Base-by-base conservation (phyloP, 1,140 invertebrate species). In the Aphelinus atriplicis region DNA sequence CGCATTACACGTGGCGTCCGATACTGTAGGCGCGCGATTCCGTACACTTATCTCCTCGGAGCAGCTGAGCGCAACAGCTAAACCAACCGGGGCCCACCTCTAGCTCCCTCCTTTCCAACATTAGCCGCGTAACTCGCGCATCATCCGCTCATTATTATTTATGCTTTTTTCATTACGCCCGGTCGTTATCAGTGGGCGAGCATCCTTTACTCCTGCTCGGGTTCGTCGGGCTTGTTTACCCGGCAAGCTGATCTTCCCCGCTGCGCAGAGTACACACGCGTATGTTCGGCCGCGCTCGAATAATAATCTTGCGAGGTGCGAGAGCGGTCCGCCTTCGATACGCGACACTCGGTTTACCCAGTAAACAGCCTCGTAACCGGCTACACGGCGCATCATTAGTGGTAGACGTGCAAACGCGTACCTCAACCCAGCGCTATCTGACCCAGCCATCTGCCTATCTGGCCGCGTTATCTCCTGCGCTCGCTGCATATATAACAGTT, bases 351-450 rank as follows among this genome's bases (percentile, higher is more conserved):
- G 81, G 85, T 85, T 86, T 86, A 81, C 84, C 81, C 70, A 82
- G 84, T 82, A 85, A 86, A 86, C 85, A 85, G 78, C 75, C 57
- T 79, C 79, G 80, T 80, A 79, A 79, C 78, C 79, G 81, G 78
- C 81, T 80, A 85, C 83, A 84, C 79, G 80, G 78, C 72, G 75
- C 81, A 82, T 86, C 85, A 86, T 86, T 85, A 85, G 82, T 81
- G 84, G 80, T 78, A 74, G 79, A 70, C 78, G 78, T 79, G 80
- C 80, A 85, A 85, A 83, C 80, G 80, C 76, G 77, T 77, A 75
- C 76, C 75, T 73, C 50, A 46, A 46, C 61, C 50, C 46, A 6
- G 1, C 47, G 1, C 9, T 66, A 58, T 73, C 53, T 46, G 0
- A 46, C 43, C 45, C 51, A 7, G 45, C 51, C 58, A 26, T 71